Percentiles rank a stretch among this genome's conserved stretches.
Conservation (phyloP, 2,797 vertebrate genomes). For the Melanotaenia parkinsoni region DNA sequence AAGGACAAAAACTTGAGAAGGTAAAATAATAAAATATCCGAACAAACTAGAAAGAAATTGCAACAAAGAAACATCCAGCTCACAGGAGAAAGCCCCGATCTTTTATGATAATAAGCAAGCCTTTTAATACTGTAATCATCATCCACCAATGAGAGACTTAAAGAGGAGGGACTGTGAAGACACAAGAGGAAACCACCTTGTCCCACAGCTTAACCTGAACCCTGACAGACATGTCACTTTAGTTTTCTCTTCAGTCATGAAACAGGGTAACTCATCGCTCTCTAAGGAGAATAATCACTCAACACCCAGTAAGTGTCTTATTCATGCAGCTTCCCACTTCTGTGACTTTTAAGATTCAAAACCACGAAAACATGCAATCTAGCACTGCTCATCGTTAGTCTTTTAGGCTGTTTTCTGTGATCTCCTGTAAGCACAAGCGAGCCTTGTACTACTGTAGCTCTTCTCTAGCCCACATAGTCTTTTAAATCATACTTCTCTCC, state of each 20-base stretch:
- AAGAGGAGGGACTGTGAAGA: slow-evolving; percentile 76
- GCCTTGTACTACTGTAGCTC: slow-evolving; percentile 17
- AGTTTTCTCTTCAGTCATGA: slow-evolving; percentile 65
- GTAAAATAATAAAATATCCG: neutral
- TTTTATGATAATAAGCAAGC: slow-evolving; percentile 24
- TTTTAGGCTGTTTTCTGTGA: slow-evolving; percentile 35
- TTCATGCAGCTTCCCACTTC: slow-evolving; percentile 32
- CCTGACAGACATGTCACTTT: slow-evolving; percentile 66
- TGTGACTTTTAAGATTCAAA: slow-evolving; percentile 38
- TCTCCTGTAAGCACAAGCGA: slow-evolving; percentile 24
- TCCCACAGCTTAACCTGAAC: slow-evolving; percentile 72
- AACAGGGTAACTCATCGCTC: slow-evolving; percentile 50
- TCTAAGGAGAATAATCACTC: slow-evolving; percentile 59
- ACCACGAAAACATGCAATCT: slow-evolving; percentile 41
- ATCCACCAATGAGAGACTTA: slow-evolving; percentile 61
- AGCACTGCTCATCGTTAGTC: slow-evolving; percentile 19
- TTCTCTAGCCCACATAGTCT: slow-evolving; percentile 36
- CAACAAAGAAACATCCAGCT: slow-evolving; percentile 1
- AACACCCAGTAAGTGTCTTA: slow-evolving; percentile 72
- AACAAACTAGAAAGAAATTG: neutral
- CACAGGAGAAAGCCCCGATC: slow-evolving; percentile 6
- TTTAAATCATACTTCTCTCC: slow-evolving; percentile 36
- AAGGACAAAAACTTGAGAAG: neutral
- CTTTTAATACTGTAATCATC: slow-evolving; percentile 39
- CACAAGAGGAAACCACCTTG: slow-evolving; percentile 73